These are phyloP conservation scores for Drosophila fuyamai DNA, from an alignment of 1,140 invertebrate species.

Conservation along the genomic window DNA sequence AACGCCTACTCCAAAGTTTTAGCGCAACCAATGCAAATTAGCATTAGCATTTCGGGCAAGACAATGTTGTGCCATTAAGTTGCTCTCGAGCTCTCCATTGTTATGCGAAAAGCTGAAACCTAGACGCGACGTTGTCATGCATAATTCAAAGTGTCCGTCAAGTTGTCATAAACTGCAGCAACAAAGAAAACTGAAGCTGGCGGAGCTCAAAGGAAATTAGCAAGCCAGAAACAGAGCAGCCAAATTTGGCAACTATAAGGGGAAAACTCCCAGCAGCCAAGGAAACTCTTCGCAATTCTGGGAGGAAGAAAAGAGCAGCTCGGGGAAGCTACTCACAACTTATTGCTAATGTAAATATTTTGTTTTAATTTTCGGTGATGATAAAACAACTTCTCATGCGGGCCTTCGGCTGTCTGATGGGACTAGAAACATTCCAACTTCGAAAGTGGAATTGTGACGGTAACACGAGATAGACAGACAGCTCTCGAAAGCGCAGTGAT, in stretches of 20 bases:
- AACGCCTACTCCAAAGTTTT: constrained; percentile 61
- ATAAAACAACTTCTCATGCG: constrained; percentile 67
- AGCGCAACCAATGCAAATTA: constrained; percentile 71
- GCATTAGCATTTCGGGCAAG: constrained; percentile 70
- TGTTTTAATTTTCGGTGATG: constrained; percentile 70
- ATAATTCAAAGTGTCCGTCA: constrained; percentile 78
- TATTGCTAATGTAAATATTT: constrained; percentile 80
- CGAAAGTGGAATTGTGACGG: constrained; percentile 53
- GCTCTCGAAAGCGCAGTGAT: constrained; percentile 68
- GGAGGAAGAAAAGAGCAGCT: constrained; percentile 12
- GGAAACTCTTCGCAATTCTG: constrained; percentile 29
- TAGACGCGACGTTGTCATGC: constrained; percentile 59
- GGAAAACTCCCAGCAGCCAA: constrained; percentile 19
- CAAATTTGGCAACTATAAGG: constrained; percentile 27
- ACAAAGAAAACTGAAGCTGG: constrained; percentile 33
- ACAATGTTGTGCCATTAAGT: constrained; percentile 69
- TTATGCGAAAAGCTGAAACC: constrained; percentile 63
- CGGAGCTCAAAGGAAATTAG: constrained; percentile 46
- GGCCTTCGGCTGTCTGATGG: constrained; percentile 25
- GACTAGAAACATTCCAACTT: constrained; percentile 29
- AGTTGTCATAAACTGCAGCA: constrained; percentile 73
- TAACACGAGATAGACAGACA: constrained; percentile 55
- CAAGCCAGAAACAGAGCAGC: constrained; percentile 48
- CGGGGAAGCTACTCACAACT: constrained; percentile 45
- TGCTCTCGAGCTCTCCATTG: constrained; percentile 49